Conservation (phyloP, 2,113 vertebrate genomes). For the Phycodurus eques region DNA sequence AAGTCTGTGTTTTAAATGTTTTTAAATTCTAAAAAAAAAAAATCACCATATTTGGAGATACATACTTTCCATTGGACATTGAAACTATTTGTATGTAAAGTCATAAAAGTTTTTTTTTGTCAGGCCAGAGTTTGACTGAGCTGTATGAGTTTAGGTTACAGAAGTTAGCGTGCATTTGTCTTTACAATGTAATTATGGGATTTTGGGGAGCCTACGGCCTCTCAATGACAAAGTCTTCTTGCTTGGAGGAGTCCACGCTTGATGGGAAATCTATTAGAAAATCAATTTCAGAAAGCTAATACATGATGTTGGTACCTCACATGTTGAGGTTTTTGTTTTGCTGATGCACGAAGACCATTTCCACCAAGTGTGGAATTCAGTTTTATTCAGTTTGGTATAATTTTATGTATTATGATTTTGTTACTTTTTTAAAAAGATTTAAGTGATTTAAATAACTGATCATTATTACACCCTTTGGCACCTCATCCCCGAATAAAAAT, state of each 20-base stretch:
- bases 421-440: not conserved
- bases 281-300: constrained; percentile 53
- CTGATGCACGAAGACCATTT: constrained; percentile 3
- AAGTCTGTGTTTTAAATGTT: too few relatives aligned
- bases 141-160: constrained; percentile 64
- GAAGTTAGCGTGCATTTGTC: constrained; percentile 68
- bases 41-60: not conserved
- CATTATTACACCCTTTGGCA: not conserved
- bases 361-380: not conserved
- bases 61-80: not conserved
- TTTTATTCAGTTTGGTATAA: not conserved
- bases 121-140: constrained; percentile 49
- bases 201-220: constrained; percentile 59
- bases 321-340: constrained; percentile 5
- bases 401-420: not conserved
- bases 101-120: not conserved
- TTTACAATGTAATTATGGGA: constrained; percentile 75
- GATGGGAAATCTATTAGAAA: constrained; percentile 57
- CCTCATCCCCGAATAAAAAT: not conserved
- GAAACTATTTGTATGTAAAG: not conserved
- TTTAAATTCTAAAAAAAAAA: not conserved
- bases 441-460: not conserved
- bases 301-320: constrained; percentile 23
- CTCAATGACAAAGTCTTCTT: constrained; percentile 56
- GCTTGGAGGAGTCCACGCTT: constrained; percentile 34